phyloP scores from a whole-genome alignment of 1,140 invertebrate species.

The Drosophila grimshawi region DNA sequence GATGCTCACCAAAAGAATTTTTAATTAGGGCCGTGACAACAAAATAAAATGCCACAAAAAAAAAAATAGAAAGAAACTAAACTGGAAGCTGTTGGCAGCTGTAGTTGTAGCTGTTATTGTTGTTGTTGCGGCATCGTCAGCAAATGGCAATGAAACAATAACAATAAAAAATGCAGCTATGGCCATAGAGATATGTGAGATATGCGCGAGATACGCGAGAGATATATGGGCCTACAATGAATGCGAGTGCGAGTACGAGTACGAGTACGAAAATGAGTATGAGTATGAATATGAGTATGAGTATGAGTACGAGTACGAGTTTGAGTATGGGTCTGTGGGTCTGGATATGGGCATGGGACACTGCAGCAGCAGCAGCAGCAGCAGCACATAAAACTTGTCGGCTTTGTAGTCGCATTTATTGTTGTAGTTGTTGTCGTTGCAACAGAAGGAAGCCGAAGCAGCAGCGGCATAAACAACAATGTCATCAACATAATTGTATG shows the following conservation, averaged over 20 bases:
- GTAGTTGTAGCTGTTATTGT: conserved; percentile 7
- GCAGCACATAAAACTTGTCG: conserved; percentile 73
- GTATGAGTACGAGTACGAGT: conserved; percentile 1
- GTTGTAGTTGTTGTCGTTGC: conserved; percentile 24
- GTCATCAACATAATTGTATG: conserved; percentile 64
- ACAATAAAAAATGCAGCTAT: conserved; percentile 64
- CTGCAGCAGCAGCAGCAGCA: conserved; percentile 44
- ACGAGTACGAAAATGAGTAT: conserved; percentile 34
- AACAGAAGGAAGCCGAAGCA: conserved; percentile 39
- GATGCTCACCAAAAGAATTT: conserved; percentile 73
- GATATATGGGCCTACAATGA: conserved; percentile 68
- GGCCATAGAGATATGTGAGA: conserved; percentile 61
- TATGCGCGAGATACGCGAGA: conserved; percentile 43
- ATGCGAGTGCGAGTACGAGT: conserved; percentile 20
- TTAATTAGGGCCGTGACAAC: conserved; percentile 66
- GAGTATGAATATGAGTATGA: conserved; percentile 16
- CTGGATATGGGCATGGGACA: conserved; percentile 43
- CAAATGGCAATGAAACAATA: conserved; percentile 63
- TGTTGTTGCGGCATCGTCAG: conserved; percentile 43
- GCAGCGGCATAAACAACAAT: conserved; percentile 58
- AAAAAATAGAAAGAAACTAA: conserved; percentile 24
- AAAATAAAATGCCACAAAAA: conserved; percentile 24
- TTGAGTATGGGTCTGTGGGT: conserved; percentile 12
- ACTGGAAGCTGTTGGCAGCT: conserved; percentile 32
- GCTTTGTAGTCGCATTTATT: conserved; percentile 39